Conservation (phyloP, 2,113 vertebrate genomes). For the Oriolus oriolus region DNA sequence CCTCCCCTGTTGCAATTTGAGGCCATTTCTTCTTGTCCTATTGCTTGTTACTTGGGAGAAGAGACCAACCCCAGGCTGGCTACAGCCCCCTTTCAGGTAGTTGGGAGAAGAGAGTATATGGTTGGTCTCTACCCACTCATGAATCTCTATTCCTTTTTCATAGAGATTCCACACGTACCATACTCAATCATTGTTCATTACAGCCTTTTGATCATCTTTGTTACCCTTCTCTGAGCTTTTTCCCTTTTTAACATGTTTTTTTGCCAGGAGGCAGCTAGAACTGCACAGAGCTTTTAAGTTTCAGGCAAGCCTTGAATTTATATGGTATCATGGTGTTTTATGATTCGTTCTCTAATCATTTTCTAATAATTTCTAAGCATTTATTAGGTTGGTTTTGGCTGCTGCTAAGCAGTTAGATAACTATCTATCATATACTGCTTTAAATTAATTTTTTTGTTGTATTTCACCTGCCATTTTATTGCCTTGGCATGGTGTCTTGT, state of each 20-base stretch:
- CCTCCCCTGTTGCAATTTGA: neutral
- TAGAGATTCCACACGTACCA: neutral
- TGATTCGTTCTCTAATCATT: neutral
- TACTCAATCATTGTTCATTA: neutral
- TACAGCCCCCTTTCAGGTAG: neutral
- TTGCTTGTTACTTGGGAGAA: neutral
- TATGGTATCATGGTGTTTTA: neutral
- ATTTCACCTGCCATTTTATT: conserved; percentile 8
- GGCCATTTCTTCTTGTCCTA: neutral
- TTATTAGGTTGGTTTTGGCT: neutral
- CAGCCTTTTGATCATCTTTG: neutral
- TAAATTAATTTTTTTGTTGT: neutral
- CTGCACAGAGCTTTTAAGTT: neutral
- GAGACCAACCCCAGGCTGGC: neutral
- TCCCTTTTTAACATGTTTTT: neutral
- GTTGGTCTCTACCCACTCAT: neutral
- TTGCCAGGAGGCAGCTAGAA: neutral
- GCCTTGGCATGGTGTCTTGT: neutral
- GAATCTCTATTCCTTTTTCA: neutral
- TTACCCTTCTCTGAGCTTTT: neutral
- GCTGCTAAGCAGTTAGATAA: neutral
- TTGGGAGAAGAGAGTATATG: neutral
- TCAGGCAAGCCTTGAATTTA: neutral
- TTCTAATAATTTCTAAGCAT: neutral
- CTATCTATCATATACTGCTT: neutral